Conservation (phyloP, 2,888 invertebrate species). For the Pseudolycoriella hygida region DNA sequence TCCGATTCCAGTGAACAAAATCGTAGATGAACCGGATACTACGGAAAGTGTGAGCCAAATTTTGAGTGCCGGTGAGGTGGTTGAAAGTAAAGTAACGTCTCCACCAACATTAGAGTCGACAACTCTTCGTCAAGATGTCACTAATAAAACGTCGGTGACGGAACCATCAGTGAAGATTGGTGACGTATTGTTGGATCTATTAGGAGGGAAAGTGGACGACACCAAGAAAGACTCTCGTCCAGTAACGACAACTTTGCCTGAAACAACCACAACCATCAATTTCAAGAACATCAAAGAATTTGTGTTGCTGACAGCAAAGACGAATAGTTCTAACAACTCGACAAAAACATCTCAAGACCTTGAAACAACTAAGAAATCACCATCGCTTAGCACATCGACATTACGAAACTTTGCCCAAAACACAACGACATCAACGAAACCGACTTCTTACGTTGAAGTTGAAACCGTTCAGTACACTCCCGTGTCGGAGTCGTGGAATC, state of each 20-base stretch:
- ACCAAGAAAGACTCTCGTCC: background rate
- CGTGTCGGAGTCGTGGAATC: slow-evolving; percentile 7
- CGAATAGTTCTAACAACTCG: background rate
- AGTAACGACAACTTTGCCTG: slow-evolving; percentile 6
- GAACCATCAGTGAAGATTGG: slow-evolving; percentile 16
- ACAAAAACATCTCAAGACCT: background rate
- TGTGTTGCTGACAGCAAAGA: slow-evolving; percentile 11
- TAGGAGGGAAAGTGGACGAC: background rate
- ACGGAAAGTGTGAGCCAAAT: background rate
- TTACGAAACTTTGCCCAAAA: background rate
- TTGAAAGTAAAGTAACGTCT: slow-evolving; percentile 15
- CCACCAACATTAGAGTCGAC: background rate
- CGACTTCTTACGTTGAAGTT: slow-evolving; percentile 15
- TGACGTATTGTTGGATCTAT: slow-evolving; percentile 23
- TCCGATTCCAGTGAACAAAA: slow-evolving; percentile 48
- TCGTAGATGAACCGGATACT: slow-evolving; percentile 20
- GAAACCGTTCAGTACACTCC: slow-evolving; percentile 19
- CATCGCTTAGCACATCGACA: background rate
- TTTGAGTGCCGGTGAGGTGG: background rate
- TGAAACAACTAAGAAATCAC: background rate
- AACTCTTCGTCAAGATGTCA: background rate
- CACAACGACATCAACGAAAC: background rate
- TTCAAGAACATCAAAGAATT: slow-evolving; percentile 28
- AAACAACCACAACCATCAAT: slow-evolving; percentile 16
- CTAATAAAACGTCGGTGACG: slow-evolving; percentile 6